Base-by-base conservation (phyloP, 2,888 invertebrate genomes). In the Sycophila texana region DNA sequence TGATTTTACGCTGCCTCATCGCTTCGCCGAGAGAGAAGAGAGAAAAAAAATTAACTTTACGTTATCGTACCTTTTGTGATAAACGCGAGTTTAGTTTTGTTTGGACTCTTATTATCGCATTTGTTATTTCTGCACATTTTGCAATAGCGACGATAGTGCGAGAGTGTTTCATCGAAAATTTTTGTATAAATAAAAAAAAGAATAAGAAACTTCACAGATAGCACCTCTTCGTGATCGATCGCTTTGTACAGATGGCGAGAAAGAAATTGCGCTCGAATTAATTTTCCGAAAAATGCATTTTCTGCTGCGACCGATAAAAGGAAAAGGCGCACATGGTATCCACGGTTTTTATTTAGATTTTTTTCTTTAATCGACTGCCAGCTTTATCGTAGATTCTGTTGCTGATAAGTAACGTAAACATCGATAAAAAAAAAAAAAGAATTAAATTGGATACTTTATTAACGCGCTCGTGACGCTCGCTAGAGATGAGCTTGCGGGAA, bases 81-180 rank as follows among this genome's bases (percentile, higher is more conserved):
- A 74, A 63, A 68, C 16, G 26, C 5, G 65, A 39, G 39, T 70
- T 78, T 78, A 74, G 61, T 74, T 74, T 55, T 67, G 61, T 30
- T 74, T 66, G 63, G 16, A 51, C 14, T 20, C 49, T n/a, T 18
- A n/a, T 47, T 68, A 73, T 77, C 77, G 55, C 49, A 47, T 20
- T 47, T 49, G 53, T 68, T 70, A 57, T 76, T 63, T 61, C 55
- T 66, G 65, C 67, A 65, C 16, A 72, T 72, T 77, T 77, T 72
- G 72, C 72, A 57, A 77, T 2, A 39, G 60, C 65, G 49, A n/a
- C 10, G 58, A 49, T 53, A 72, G 49, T 14, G 49, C 22, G 60
- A 71, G 57, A 57, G 51, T 49, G 49, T 66, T 77, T 39, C 39
- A 60, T 72, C 53, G 39, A 58, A 53, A 63, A 63, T 63, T 18